Evolutionary conservation across 2,797 vertebrate species (phyloP), one percentile per base, ranked within the genome.

Genomic region (Trachurus trachurus): DNA sequence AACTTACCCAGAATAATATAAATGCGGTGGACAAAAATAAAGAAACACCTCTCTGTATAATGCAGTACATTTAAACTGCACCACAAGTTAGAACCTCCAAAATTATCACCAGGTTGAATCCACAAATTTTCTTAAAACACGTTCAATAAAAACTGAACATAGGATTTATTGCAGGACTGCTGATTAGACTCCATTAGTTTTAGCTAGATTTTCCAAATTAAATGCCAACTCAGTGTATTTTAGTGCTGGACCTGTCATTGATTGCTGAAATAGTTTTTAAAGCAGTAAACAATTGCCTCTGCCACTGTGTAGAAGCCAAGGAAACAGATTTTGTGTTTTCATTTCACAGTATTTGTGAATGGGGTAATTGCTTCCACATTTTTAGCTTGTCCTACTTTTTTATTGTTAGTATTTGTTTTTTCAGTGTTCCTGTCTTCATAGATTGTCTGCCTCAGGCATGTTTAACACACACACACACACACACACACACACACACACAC

Each of bases 391-490:
- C 0, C 16, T 22, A 47, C 9, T 42, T 69, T 37, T 74, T 73
- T 67, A 26, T 74, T 65, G 58, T 71, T 42, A 16, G 57, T 66
- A n/a, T 66, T 74, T 72, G 39, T 29, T 42, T 49, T 42, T 13
- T 9, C 40, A 19, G 19, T 63, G 73, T 68, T 22, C 2, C 11
- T 9, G 44, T 54, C 26, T 60, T 60, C 60, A 39, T 50, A 19
- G 19, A 63, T 69, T 65, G 49, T 75, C 47, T 66, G 71, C 80
- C 78, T 72, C 52, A 9, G 73, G 68, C 72, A 34, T 37, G 17
- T 63, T 57, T n/a, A n/a, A n/a, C n/a, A n/a, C n/a, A n/a, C n/a
- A 21, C 13, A 58, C 59, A 61, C 65, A 31, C 70, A 37, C 26
- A 21, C 21, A 45, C 39, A 16, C 40, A 11, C 68, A 39, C 16